These are phyloP conservation scores for Chiroxiphia lanceolata DNA, from an alignment of 2,797 vertebrate species.

Conservation along the genomic window DNA sequence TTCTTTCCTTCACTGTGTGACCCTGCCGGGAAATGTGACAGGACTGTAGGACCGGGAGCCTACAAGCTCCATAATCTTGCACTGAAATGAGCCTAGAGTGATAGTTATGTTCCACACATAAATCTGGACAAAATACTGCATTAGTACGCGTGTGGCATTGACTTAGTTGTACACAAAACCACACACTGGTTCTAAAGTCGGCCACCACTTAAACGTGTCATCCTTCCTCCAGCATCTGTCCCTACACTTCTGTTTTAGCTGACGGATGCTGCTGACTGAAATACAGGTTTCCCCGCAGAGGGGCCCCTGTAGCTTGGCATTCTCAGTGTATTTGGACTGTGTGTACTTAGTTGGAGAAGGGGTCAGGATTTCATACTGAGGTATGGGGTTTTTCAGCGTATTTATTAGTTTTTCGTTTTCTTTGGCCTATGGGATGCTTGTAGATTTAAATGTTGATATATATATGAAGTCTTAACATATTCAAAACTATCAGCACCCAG, in stretches of 20 bases:
- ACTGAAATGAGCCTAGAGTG: not conserved
- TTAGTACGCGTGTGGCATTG: accelerated
- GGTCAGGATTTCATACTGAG: constrained; percentile 66
- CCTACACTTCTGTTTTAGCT: not conserved
- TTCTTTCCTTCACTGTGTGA: accelerated
- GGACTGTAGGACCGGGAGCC: not conserved
- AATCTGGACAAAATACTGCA: not conserved
- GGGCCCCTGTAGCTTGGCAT: constrained; percentile 66
- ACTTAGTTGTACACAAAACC: not conserved
- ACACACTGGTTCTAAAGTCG: not conserved
- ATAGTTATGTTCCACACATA: not conserved
- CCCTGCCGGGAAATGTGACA: not conserved
- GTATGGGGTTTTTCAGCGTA: constrained; percentile 59
- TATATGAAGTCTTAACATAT: not conserved
- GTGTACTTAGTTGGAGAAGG: constrained; percentile 66
- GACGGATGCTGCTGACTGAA: constrained; percentile 31
- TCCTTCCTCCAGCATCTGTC: not conserved
- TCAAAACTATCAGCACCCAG: not conserved
- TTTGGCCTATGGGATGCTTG: constrained; percentile 12
- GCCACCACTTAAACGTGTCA: not conserved
- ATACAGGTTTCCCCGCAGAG: constrained; percentile 45
- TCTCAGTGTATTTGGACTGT: constrained; percentile 49
- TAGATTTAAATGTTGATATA: constrained; percentile 1
- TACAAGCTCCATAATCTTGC: not conserved
- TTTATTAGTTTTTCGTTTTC: constrained; percentile 49